Evolutionary conservation across 92 coral and sea anemone genomes (phyloP).

Genomic region (Porites evermanni): DNA sequence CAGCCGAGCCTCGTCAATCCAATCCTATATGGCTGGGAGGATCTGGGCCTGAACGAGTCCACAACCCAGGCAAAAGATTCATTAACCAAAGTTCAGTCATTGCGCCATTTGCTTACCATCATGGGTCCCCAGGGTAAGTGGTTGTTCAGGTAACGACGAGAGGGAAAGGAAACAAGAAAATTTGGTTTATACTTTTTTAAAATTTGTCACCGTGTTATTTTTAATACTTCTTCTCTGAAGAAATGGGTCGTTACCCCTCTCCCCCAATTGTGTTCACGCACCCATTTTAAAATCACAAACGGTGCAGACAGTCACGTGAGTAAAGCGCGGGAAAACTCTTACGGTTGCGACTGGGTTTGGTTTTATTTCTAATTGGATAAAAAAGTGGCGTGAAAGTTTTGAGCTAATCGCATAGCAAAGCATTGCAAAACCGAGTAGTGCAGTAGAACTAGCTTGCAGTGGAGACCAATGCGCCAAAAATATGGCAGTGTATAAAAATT

Average conservation of each 20-base stretch:
- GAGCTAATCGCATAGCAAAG: neutral
- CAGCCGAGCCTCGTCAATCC: slow-evolving; percentile 36
- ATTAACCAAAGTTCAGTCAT: slow-evolving; percentile 55
- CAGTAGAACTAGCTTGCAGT: neutral
- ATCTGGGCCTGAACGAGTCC: slow-evolving; percentile 77
- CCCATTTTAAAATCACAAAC: neutral
- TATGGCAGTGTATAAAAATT: no score
- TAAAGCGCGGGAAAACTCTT: neutral
- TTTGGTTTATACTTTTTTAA: no score
- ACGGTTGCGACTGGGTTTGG: neutral
- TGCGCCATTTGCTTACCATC: slow-evolving; percentile 75
- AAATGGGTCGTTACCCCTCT: no score
- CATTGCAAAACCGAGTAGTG: neutral
- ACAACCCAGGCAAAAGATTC: slow-evolving; percentile 74
- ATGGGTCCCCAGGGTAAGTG: slow-evolving; percentile 61
- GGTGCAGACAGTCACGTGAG: neutral
- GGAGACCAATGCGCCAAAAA: no score
- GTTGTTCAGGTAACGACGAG: no score
- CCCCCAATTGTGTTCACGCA: no score
- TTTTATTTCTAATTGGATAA: neutral
- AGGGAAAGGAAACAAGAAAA: no score
- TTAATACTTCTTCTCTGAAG: no score
- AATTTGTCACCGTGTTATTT: no score
- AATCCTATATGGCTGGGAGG: slow-evolving; percentile 86
- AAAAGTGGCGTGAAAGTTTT: no score